Percentiles rank a stretch among this genome's conserved stretches.
These are phyloP conservation scores for Meriones psammophilus DNA, from an alignment of 2,797 vertebrate species.

Conservation along the genomic window DNA sequence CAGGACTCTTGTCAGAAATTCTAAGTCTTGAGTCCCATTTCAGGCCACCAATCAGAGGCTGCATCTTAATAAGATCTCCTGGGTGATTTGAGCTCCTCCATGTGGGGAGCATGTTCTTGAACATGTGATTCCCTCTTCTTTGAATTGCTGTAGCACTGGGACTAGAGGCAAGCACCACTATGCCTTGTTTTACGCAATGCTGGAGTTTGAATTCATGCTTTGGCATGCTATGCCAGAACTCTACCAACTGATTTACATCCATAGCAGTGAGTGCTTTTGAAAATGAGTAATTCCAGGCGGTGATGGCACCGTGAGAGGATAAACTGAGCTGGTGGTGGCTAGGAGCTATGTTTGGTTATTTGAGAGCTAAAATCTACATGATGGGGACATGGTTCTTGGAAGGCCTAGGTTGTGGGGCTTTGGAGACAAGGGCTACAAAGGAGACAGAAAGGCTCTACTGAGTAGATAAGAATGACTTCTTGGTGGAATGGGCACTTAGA, in stretches of 20 bases:
- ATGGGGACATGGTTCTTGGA: neutral
- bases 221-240: neutral
- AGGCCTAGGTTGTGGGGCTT: neutral
- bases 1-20: slow-evolving; percentile 34
- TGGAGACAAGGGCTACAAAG: neutral
- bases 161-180: neutral
- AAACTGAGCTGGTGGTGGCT: neutral
- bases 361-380: neutral
- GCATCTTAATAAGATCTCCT: slow-evolving; percentile 59
- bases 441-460: neutral
- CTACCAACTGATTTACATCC: neutral
- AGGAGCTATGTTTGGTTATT: neutral
- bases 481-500: neutral
- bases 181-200: neutral
- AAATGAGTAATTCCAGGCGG: neutral
- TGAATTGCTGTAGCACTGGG: neutral
- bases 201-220: neutral
- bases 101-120: neutral
- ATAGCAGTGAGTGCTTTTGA: neutral
- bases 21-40: slow-evolving; percentile 8
- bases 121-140: neutral
- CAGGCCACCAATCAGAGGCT: slow-evolving; percentile 4
- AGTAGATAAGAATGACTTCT: neutral
- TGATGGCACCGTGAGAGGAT: neutral
- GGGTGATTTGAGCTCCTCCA: neutral